phyloP scores from a whole-genome alignment of 30 jellyfish, hydroid and myxozoan genomes.

The Sanderia malayensis region DNA sequence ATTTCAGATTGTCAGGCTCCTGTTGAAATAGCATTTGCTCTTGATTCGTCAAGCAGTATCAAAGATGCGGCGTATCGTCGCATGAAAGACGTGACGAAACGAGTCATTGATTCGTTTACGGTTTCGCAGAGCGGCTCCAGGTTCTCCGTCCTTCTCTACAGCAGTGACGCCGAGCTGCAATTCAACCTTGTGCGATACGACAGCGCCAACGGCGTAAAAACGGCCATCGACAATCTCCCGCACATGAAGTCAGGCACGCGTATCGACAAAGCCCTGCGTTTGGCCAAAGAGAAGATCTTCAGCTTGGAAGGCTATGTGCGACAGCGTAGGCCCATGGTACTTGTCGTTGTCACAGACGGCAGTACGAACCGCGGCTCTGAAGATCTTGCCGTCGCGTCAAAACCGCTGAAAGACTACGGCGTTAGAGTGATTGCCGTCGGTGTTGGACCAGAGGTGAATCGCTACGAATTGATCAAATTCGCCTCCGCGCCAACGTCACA shows the following conservation, averaged over 20 bases:
- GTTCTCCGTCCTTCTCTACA: conserved; percentile 69
- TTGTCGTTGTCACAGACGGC: conserved; percentile 84
- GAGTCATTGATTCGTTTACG: conserved; percentile 80
- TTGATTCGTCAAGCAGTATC: conserved; percentile 91
- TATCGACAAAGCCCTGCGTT: conserved; percentile 73
- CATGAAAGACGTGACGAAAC: conserved; percentile 77
- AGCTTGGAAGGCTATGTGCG: conserved; percentile 74
- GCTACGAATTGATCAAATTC: conserved; percentile 57
- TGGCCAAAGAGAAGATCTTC: conserved; percentile 66
- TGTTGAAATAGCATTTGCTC: conserved; percentile 82
- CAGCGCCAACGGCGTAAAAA: conserved; percentile 56
- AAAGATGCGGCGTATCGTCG: conserved; percentile 48
- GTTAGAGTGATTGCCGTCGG: conserved; percentile 90
- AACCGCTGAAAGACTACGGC: conserved; percentile 82
- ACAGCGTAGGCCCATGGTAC: conserved; percentile 88
- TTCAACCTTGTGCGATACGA: conserved; percentile 82
- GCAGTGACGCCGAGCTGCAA: conserved; percentile 70
- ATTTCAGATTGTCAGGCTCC: conserved; percentile 76
- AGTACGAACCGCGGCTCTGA: conserved; percentile 68
- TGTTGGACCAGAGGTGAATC: conserved; percentile 87
- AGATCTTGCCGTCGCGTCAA: conserved; percentile 68
- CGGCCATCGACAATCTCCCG: conserved; percentile 71
- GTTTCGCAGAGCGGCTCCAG: conserved; percentile 80
- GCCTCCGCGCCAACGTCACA: conserved; percentile 65
- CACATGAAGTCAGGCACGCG: conserved; percentile 76